Base-by-base conservation (phyloP, 1,140 invertebrate genomes). In the Drosophila guanche region DNA sequence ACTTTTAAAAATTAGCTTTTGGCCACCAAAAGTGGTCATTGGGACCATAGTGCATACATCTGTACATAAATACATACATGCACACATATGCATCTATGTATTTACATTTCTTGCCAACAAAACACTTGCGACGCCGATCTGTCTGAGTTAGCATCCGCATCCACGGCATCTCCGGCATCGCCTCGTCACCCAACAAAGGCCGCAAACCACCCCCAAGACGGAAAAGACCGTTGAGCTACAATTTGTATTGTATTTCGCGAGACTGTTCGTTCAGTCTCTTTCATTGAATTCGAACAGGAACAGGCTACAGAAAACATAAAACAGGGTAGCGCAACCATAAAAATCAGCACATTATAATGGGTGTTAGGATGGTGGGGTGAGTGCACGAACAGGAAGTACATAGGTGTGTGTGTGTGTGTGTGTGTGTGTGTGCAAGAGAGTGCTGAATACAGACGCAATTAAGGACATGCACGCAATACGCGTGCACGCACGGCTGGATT, bases 51-150 rank as follows among this genome's bases (percentile, higher is more conserved):
- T n/a, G n/a, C n/a, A n/a, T n/a, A n/a, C n/a, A n/a, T n/a, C n/a
- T n/a, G n/a, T n/a, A n/a, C n/a, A n/a, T n/a, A n/a, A n/a, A n/a
- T n/a, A 20, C 10, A 12, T 33, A 33, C 8, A 10, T 33, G 10
- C 3, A 3, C 3, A 10, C 10, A 10, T 10, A 6, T 0, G 10
- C 7, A 33, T 37, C 10, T 5, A 4, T 1, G 12, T 37, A 37
- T 10, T 4, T 37, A 37, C 12, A 37, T 37, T 37, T 4, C 10
- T 37, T 37, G 25, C 42, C 41, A 52, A 56, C 27, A 76, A 73
- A 68, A 50, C 81, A 86, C 80, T 80, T 86, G 80, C 73, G 77
- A 52, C 80, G 63, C 67, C 80, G 80, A 86, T 86, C 76, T 74
- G 80, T 86, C 81, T 80, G 70, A 46, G 50, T 51, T 37, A 40